Percentiles rank a stretch among this genome's conserved stretches.
Conservation (phyloP, 2,797 vertebrate species). For the Nyctibius grandis region DNA sequence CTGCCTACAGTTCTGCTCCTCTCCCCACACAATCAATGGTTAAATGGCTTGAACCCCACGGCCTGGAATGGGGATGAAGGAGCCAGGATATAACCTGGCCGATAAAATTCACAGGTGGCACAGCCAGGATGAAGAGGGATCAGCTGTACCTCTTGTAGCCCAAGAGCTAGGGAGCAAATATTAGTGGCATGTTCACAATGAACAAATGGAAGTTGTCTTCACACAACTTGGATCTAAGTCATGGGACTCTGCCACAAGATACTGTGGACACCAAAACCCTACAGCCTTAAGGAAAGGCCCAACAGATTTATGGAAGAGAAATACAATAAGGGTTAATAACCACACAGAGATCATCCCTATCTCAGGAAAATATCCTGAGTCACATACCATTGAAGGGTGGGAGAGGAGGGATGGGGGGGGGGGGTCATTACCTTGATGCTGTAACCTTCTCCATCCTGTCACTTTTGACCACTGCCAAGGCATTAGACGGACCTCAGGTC, state of each 20-base stretch:
- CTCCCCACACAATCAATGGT: accelerated
- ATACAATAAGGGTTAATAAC: background rate
- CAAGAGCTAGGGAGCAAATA: background rate
- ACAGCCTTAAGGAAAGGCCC: background rate
- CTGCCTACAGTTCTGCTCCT: background rate
- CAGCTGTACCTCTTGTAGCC: background rate
- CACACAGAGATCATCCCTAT: background rate
- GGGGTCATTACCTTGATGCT: background rate
- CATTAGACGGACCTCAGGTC: background rate
- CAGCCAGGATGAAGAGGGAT: background rate
- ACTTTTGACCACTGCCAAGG: background rate
- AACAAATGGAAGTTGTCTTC: background rate
- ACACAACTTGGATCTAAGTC: background rate
- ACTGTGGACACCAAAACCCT: background rate
- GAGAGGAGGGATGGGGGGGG: background rate
- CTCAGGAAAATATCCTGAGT: background rate
- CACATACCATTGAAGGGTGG: background rate
- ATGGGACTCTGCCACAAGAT: background rate
- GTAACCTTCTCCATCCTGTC: background rate
- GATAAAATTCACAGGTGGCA: background rate
- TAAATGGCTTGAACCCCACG: background rate
- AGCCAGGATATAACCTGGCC: background rate
- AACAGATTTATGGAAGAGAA: background rate
- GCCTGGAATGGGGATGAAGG: background rate
- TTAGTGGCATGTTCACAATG: accelerated